These are phyloP conservation scores for Papilio glaucus DNA, from an alignment of 1,140 invertebrate species.

Conservation along the genomic window DNA sequence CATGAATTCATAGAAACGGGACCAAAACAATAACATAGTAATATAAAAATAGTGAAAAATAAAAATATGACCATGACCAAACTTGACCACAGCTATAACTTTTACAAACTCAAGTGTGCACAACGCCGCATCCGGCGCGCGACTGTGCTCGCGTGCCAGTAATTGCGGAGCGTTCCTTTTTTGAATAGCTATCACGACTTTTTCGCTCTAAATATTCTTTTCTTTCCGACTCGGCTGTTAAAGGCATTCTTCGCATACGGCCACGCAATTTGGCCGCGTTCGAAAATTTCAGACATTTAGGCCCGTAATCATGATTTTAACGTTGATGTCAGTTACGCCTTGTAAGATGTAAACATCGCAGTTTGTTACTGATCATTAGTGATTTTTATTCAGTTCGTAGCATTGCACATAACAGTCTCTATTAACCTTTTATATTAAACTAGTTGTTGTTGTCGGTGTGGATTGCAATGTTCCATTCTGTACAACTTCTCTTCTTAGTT, in stretches of 20 bases:
- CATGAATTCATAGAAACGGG: not conserved
- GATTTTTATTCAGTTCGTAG: not conserved
- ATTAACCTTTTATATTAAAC: not conserved
- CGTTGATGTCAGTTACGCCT: slow-evolving; percentile 47
- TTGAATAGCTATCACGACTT: slow-evolving; percentile 82
- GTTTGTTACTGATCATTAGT: not conserved
- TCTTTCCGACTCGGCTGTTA: slow-evolving; percentile 49
- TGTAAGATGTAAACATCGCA: slow-evolving; percentile 46
- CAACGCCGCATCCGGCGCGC: slow-evolving; percentile 62
- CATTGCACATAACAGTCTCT: not conserved
- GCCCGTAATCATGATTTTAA: slow-evolving; percentile 52
- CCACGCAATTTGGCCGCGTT: slow-evolving; percentile 70
- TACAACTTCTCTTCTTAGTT: too few species aligned
- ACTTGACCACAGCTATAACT: too few species aligned
- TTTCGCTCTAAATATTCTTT: slow-evolving; percentile 78
- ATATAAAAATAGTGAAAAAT: slow-evolving; percentile 26
- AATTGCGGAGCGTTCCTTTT: slow-evolving; percentile 79
- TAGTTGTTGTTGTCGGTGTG: not conserved
- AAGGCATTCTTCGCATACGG: slow-evolving; percentile 75
- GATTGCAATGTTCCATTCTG: not conserved
- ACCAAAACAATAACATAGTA: not conserved
- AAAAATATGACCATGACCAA: not conserved
- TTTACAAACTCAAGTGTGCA: slow-evolving; percentile 50
- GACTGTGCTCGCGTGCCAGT: slow-evolving; percentile 81
- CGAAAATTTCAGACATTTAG: slow-evolving; percentile 72